Evolutionary conservation across 2,797 vertebrate species (phyloP), one percentile per base, ranked within the genome.

Genomic region (Sebastolobus altivelis): DNA sequence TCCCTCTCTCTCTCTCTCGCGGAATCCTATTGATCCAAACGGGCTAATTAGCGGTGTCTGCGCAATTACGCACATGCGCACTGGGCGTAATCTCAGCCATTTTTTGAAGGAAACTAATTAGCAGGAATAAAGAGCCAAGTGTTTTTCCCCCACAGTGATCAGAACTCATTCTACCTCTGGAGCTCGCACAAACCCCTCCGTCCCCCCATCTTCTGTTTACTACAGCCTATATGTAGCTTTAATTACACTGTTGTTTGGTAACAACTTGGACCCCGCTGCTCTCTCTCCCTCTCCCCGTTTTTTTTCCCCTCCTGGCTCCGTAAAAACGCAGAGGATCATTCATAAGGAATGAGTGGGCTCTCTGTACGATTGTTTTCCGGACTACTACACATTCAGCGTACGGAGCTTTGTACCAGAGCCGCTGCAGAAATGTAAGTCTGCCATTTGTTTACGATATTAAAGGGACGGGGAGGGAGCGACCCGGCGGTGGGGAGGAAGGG

Each of bases 41-140:
- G 75, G 93, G 89, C 94, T 95, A 95, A 95, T 95, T 95, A 95
- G 94, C 92, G 93, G 90, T 89, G 93, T 92, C 94, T 95, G 94
- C 93, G 94, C 94, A 95, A 94, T 94, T 91, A 95, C 92, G 94
- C 94, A 93, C 94, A 95, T 95, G 94, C 94, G 94, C 94, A 95
- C 87, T 93, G 55, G 68, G 86, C 87, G 79, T 88, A 93, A 93
- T 93, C 94, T 95, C 94, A 95, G 94, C 94, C 94, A 95, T 95
- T 95, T 95, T 95, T 95, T 92, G 93, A 94, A 94, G 93, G 93
- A 95, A 95, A 95, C 93, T 95, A 95, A 95, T 95, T 95, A 95
- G 93, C 92, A 94, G 92, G 93, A 95, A 95, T 95, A 94, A 94
- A 95, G 94, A 95, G 93, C 93, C 93, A 94, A 95, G 94, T 95